phyloP scores from a whole-genome alignment of 2,113 vertebrate species.

The Labrus mixtus region DNA sequence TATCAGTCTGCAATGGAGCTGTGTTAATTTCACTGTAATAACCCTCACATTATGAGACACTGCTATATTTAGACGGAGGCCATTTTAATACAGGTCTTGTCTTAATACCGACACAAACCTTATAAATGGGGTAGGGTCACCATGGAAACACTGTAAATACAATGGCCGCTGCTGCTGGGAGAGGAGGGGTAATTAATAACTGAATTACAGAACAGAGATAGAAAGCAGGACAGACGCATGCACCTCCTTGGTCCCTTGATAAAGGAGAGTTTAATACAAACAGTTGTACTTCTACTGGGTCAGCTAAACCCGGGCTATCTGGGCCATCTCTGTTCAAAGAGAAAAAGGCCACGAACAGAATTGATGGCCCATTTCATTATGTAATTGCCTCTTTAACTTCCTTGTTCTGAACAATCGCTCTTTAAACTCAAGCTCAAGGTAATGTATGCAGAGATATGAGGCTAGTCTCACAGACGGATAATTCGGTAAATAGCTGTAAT shows the following conservation, averaged over 20 bases:
- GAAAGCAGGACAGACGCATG: slow-evolving; percentile 76
- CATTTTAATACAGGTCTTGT: slow-evolving; percentile 92
- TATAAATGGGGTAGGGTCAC: slow-evolving; percentile 91
- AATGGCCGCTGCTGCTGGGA: slow-evolving; percentile 80
- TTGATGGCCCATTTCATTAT: slow-evolving; percentile 82
- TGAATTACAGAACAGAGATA: slow-evolving; percentile 83
- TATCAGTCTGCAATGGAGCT: slow-evolving; percentile 45
- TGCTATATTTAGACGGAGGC: slow-evolving; percentile 78
- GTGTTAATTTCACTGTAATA: slow-evolving; percentile 73
- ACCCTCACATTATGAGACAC: slow-evolving; percentile 67
- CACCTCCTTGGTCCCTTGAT: slow-evolving; percentile 73
- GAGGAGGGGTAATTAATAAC: slow-evolving; percentile 90
- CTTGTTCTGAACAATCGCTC: slow-evolving; percentile 82
- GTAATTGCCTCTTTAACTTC: slow-evolving; percentile 85
- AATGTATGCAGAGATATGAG: slow-evolving; percentile 79
- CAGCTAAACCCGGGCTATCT: slow-evolving; percentile 79
- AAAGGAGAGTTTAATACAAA: slow-evolving; percentile 83
- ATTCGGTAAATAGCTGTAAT: slow-evolving; percentile 84
- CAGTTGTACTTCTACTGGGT: slow-evolving; percentile 82
- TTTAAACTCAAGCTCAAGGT: slow-evolving; percentile 83
- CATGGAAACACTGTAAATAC: slow-evolving; percentile 91
- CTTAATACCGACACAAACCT: slow-evolving; percentile 90
- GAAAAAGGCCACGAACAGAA: slow-evolving; percentile 75
- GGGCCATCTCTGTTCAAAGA: slow-evolving; percentile 82
- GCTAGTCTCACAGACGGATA: slow-evolving; percentile 78